Evolutionary conservation across 2,888 invertebrate genomes (phyloP).

Genomic region (Ophion ventricosus): DNA sequence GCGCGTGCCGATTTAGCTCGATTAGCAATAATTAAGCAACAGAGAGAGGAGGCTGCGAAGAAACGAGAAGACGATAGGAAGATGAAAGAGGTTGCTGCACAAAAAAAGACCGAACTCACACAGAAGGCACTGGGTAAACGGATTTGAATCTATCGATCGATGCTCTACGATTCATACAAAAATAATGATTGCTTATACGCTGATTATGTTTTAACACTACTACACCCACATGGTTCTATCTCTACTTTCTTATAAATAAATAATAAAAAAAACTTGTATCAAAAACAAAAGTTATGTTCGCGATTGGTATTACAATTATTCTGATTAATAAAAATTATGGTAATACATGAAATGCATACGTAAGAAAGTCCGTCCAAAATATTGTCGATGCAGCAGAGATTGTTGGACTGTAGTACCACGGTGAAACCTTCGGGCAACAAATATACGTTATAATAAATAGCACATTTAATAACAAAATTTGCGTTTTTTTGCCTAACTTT

Average conservation of each 20-base stretch:
- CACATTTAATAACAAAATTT: conserved; percentile 2
- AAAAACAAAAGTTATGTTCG: conserved; percentile 51
- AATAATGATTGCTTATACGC: conserved; percentile 58
- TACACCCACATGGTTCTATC: conserved; percentile 69
- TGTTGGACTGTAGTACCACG: neutral
- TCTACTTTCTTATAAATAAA: conserved; percentile 74
- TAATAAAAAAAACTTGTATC: conserved; percentile 70
- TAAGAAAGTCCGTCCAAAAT: conserved; percentile 25
- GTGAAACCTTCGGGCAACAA: conserved; percentile 23
- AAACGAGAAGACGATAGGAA: conserved; percentile 93
- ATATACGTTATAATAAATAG: conserved; percentile 31
- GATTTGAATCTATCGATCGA: conserved; percentile 71
- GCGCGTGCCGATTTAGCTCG: conserved; percentile 97
- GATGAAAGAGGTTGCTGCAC: conserved; percentile 86
- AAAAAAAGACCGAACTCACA: conserved; percentile 86
- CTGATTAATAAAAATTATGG: conserved; percentile 2
- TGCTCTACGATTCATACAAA: conserved; percentile 40
- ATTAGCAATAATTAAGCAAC: conserved; percentile 96
- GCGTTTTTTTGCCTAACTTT: neutral
- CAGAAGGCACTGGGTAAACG: conserved; percentile 87
- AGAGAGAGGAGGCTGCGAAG: conserved; percentile 97
- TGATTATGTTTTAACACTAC: conserved; percentile 66
- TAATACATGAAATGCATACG: conserved; percentile 2
- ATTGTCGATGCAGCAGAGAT: neutral
- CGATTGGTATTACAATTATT: neutral